A percentile compares a stretch with the other conserved stretches of the same genome.
Evolutionary conservation across 2,888 invertebrate genomes (phyloP).

Genomic region (Cerastoderma edule): DNA sequence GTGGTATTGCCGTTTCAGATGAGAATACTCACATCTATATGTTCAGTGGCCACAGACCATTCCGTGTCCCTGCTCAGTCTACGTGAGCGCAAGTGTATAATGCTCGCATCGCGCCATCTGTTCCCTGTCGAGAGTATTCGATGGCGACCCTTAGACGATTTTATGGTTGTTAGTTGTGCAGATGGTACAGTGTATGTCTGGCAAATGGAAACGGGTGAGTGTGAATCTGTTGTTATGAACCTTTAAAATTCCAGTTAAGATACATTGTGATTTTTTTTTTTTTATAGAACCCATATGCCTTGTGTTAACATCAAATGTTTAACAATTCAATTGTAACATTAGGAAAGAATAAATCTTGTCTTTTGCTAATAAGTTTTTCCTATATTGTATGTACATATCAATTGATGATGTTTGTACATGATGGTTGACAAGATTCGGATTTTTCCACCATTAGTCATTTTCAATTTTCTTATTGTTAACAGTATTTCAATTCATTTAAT

Average conservation of each 20-base stretch:
- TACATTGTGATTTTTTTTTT: too few relatives aligned
- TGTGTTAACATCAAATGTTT: too few relatives aligned
- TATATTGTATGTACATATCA: too few relatives aligned
- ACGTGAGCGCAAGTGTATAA: constrained; percentile 96
- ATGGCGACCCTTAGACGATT: constrained; percentile 98
- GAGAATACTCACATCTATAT: constrained; percentile 96
- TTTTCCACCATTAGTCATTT: too few relatives aligned
- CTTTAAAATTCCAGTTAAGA: neutral
- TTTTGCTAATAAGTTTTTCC: too few relatives aligned
- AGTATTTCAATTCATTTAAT: too few relatives aligned
- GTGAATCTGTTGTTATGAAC: neutral
- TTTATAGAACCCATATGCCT: too few relatives aligned
- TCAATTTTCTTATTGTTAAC: too few relatives aligned
- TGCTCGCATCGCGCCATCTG: constrained; percentile 95
- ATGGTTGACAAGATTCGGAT: too few relatives aligned
- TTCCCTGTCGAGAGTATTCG: constrained; percentile 98
- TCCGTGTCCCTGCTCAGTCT: constrained; percentile 97
- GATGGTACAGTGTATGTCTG: constrained; percentile 99
- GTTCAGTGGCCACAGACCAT: constrained; percentile 98
- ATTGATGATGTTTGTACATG: too few relatives aligned
- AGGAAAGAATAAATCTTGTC: too few relatives aligned
- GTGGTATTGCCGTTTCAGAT: constrained; percentile 87
- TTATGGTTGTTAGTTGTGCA: constrained; percentile 97
- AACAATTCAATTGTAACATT: too few relatives aligned
- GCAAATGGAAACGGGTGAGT: constrained; percentile 98